Evolutionary conservation across 2,888 invertebrate species (phyloP).

Genomic region (Onthophagus sagittarius): DNA sequence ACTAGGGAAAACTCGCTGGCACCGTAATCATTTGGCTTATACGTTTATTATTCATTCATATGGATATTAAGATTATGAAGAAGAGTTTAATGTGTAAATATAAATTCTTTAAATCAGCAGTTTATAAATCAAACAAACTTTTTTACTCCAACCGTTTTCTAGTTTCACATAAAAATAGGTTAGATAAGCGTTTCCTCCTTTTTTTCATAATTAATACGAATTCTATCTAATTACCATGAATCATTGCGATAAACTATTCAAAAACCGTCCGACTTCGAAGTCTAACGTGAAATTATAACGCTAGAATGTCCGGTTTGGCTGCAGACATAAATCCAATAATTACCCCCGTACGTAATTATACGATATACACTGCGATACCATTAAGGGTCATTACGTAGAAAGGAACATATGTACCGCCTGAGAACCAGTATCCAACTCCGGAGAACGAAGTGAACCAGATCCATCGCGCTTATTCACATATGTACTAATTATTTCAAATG

Average conservation of each 20-base stretch:
- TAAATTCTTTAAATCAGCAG: not conserved
- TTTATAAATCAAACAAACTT: not conserved
- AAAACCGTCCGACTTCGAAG: not conserved
- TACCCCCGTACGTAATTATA: not conserved
- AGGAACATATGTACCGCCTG: slow-evolving; percentile 14
- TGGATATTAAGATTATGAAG: no score
- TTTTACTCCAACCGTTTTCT: no score
- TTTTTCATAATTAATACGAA: not conserved
- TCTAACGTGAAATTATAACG: not conserved
- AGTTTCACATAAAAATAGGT: not conserved
- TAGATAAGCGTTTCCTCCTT: not conserved
- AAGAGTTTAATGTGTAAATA: not conserved
- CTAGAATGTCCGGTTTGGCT: not conserved
- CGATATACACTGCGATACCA: not conserved
- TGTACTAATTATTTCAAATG: slow-evolving; percentile 19
- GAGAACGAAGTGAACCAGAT: not conserved
- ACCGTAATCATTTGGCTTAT: no score
- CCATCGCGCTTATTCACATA: slow-evolving; percentile 11
- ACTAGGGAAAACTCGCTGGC: not conserved
- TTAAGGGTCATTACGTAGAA: slow-evolving; percentile 8
- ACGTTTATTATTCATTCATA: no score
- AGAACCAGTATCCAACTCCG: slow-evolving; percentile 12
- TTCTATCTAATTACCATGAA: not conserved
- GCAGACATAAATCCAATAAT: not conserved
- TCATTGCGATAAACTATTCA: not conserved